Evolutionary conservation across 2,888 invertebrate genomes (phyloP).

Genomic region (Drosophila paramelanica): DNA sequence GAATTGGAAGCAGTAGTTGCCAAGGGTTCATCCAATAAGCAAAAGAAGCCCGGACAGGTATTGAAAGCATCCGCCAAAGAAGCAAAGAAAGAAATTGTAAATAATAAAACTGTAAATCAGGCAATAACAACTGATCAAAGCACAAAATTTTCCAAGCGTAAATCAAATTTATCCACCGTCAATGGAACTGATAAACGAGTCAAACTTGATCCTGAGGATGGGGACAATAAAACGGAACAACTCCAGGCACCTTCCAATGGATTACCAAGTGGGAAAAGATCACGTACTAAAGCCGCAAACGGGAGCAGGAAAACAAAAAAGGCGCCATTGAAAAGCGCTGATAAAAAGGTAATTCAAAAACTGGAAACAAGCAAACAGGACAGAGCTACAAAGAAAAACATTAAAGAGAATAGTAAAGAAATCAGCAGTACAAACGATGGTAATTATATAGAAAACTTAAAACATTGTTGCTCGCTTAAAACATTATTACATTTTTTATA

Average conservation of each 20-base stretch:
- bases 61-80: too few relatives aligned
- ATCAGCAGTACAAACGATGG: background rate
- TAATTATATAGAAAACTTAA: background rate
- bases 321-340: background rate
- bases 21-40: background rate
- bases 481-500: too few relatives aligned
- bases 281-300: background rate
- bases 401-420: background rate
- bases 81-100: too few relatives aligned
- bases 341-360: background rate
- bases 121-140: too few relatives aligned
- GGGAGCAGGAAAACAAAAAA: background rate
- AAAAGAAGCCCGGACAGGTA: too few relatives aligned
- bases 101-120: too few relatives aligned
- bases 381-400: background rate
- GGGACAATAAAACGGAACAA: background rate
- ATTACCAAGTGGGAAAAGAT: background rate
- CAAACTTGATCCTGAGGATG: background rate
- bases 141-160: constrained; percentile 5
- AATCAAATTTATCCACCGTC: background rate
- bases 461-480: too few relatives aligned
- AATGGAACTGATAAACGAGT: background rate
- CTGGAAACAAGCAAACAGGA: background rate
- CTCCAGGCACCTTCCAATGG: background rate
- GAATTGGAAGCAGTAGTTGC: too few relatives aligned